A percentile compares a stretch with the other conserved stretches of the same genome.
Conservation (phyloP, 2,888 invertebrate genomes). For the Orthosia incerta region DNA sequence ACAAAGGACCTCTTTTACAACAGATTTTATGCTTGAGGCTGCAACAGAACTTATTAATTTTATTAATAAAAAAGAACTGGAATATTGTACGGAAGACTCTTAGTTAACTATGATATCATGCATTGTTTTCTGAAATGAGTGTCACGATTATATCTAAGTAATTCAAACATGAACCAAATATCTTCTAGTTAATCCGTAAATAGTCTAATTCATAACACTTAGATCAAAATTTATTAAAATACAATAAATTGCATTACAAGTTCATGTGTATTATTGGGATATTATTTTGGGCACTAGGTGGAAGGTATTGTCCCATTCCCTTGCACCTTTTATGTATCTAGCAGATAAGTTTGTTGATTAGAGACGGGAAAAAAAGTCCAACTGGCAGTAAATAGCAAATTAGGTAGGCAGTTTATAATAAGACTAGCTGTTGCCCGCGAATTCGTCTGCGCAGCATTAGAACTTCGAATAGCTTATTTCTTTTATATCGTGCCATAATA, state of each 20-base stretch:
- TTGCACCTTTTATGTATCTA: too few relatives aligned
- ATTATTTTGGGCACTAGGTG: too few relatives aligned
- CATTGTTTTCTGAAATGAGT: slow-evolving; percentile 1
- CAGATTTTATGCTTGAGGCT: slow-evolving; percentile 69
- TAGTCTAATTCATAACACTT: slow-evolving; percentile 14
- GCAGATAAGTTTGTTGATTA: too few relatives aligned
- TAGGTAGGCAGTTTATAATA: too few relatives aligned
- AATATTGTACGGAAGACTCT: slow-evolving; percentile 63
- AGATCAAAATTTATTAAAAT: slow-evolving; percentile 27
- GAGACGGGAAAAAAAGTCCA: too few relatives aligned
- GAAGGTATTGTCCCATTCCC: too few relatives aligned
- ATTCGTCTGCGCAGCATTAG: too few relatives aligned
- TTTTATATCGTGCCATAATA: too few relatives aligned
- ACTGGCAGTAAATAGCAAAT: too few relatives aligned
- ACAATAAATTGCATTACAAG: slow-evolving; percentile 5
- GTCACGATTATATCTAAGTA: not conserved
- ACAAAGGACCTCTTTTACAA: slow-evolving; percentile 15
- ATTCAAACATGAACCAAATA: slow-evolving; percentile 5
- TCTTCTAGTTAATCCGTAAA: slow-evolving; percentile 23
- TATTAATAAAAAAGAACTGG: slow-evolving; percentile 77
- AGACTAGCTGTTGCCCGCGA: too few relatives aligned
- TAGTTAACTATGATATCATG: not conserved
- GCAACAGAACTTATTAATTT: slow-evolving; percentile 77
- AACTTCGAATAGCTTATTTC: too few relatives aligned
- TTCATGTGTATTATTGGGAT: not conserved